Base-by-base conservation (phyloP, 2,113 vertebrate genomes). In the Leucosticte australis region DNA sequence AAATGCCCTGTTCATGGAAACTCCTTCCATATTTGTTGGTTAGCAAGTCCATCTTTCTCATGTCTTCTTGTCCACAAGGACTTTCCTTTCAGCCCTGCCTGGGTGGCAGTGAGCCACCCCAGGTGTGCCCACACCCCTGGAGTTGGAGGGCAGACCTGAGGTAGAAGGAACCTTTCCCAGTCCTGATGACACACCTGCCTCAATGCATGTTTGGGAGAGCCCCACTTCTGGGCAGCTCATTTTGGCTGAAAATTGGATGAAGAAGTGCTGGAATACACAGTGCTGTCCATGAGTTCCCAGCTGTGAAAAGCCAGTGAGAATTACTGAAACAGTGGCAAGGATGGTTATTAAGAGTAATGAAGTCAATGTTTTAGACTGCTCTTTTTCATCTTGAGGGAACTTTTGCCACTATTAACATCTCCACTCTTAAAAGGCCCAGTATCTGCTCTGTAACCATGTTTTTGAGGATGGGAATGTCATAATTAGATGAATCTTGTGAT, bases 401-500 rank as follows among this genome's bases (percentile, higher is more conserved):
- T 86, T 88, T 39, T 42, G 59, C 63, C 12, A 5, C 47, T 94
- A 3, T 63, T 92, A 90, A 60, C 46, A 67, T 69, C 67, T 86
- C 30, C 16, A 4, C 23, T 80, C 55, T 83, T 35, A 33, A 67
- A 93, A 92, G 46, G 42, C 59, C n/a, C 14, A 7, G 15, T 69
- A 44, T 77, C 55, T 57, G 7, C 55, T 81, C 83, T 70, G 50
- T 88, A 67, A 70, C 83, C 10, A 4, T 71, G 39, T 76, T 76
- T 94, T 65, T 86, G 76, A 94, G 80, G 75, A 71, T 59, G 35
- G 31, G 63, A 89, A 67, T 60, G 31, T 63, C 14, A 4, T 80
- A 94, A 94, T 90, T 83, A 83, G 71, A 53, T 80, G 63, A 67
- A 85, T 74, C 63, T 19, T 59, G 75, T 73, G 87, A 92, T 80